Percentiles rank a stretch among this genome's conserved stretches.
These are phyloP conservation scores for Lepidocolaptes lacrymiger DNA, from an alignment of 2,797 vertebrate genomes.

Conservation along the genomic window DNA sequence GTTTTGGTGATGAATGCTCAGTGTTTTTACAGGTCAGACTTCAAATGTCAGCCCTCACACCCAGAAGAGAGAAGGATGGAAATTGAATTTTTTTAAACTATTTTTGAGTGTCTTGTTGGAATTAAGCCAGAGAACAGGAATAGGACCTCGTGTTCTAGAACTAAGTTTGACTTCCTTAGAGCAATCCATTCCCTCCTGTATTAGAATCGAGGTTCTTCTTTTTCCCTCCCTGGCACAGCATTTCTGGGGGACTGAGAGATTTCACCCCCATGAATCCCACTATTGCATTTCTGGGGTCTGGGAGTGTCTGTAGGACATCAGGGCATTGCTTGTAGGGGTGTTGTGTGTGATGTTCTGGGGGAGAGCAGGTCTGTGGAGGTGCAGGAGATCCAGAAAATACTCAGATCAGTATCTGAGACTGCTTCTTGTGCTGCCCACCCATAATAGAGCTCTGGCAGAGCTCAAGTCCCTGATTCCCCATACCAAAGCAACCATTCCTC, in stretches of 20 bases:
- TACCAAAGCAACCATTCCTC: not conserved
- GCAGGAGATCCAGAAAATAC: not conserved
- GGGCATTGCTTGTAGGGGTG: not conserved
- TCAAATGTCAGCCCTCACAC: not conserved
- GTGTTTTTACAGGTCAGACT: not conserved
- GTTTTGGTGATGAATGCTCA: not conserved
- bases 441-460: not conserved
- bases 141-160: not conserved
- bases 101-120: not conserved
- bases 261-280: not conserved
- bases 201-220: not conserved
- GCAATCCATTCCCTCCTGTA: not conserved
- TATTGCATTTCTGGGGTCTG: not conserved
- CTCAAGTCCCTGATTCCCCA: not conserved
- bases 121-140: not conserved
- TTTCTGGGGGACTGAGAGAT: not conserved
- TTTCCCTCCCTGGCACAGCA: not conserved
- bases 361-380: rapidly evolving
- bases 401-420: not conserved
- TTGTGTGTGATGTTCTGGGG: not conserved
- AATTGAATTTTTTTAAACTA: not conserved
- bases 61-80: not conserved
- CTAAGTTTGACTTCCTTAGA: not conserved
- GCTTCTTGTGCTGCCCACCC: not conserved
- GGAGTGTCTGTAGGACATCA: not conserved